Conservation (phyloP, 2,797 vertebrate genomes). For the Pipistrellus pygmaeus region DNA sequence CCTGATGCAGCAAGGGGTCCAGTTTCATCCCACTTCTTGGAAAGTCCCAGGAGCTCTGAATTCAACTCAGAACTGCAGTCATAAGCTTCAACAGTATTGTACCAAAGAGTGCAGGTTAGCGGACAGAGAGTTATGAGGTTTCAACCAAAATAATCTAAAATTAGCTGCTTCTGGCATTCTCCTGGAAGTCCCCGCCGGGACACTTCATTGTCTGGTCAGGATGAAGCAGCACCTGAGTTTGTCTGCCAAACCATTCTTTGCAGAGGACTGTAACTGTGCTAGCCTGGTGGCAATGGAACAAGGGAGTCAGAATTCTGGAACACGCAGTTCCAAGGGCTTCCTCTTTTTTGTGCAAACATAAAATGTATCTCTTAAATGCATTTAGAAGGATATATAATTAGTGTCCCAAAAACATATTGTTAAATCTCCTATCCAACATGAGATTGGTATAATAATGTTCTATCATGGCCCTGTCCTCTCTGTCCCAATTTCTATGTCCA, state of each 20-base stretch:
- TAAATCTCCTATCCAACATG: not conserved
- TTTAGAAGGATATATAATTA: not conserved
- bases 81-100: not conserved
- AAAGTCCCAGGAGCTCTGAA: not conserved
- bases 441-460: not conserved
- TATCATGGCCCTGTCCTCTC: not conserved
- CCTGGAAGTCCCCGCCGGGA: not conserved
- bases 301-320: not conserved
- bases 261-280: not conserved
- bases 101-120: not conserved
- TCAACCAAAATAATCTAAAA: not conserved
- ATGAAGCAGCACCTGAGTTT: not conserved
- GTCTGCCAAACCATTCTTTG: not conserved
- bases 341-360: not conserved
- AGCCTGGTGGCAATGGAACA: not conserved
- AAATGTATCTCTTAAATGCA: constrained; percentile 8
- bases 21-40: not conserved
- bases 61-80: not conserved
- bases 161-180: not conserved
- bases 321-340: not conserved
- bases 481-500: not conserved
- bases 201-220: not conserved
- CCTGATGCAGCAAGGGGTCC: not conserved
- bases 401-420: not conserved
- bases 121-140: not conserved